Base-by-base conservation (phyloP, 2,113 vertebrate genomes). In the Prietella phreatophila region DNA sequence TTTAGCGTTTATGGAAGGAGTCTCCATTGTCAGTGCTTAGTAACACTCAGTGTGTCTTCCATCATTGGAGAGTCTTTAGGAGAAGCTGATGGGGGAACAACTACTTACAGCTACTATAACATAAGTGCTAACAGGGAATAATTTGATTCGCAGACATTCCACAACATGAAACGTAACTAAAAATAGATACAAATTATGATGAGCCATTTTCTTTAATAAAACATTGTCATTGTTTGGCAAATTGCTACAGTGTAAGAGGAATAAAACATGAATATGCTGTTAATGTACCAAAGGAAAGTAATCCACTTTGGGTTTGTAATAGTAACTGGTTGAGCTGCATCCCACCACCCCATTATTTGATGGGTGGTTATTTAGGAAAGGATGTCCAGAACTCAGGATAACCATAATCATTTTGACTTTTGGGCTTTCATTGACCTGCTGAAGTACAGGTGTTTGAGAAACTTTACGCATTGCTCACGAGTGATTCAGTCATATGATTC, bases 401-500 rank as follows among this genome's bases (percentile, higher is more conserved):
- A 20, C 36, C 8, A 42, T 42, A 47, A 76, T 11, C 25, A 13
- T 47, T 47, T 4, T 42, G 76, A 83, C 89, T 89, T 47, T 63
- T 81, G 71, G 87, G 84, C 82, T 78, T 89, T 85, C 89, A 86
- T 20, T 6, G 79, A 58, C 6, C 17, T 27, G 2, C 17, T 36
- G 33, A 22, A 42, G 9, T 42, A 39, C 8, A 19, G 27, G 19
- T 83, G 58, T 53, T 55, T 27, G 50, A 83, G 65, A 42, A 20
- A 58, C 65, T 86, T 78, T 83, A 81, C 71, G 78, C 79, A 85
- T 86, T 69, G 81, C 84, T 75, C 82, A 84, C 80, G 69, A 39
- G 42, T 80, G 73, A 89, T 27, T 87, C 53, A 7, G 2, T 13
- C 27, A 75, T 25, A 2, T 15, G 27, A 79, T 50, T 65, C 55